Evolutionary conservation across 2,113 vertebrate genomes (phyloP).

Genomic region (Bagarius yarrelli): DNA sequence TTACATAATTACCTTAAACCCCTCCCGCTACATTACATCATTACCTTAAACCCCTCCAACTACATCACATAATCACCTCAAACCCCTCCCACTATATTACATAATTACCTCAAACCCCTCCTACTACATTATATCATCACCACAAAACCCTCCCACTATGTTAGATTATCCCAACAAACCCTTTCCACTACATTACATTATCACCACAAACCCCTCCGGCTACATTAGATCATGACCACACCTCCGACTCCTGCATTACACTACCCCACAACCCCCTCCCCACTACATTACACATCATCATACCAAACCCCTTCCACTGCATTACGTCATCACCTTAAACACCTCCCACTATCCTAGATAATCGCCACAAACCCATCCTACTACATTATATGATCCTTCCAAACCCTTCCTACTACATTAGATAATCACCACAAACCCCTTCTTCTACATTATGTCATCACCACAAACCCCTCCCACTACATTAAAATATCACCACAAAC

Average conservation of each 20-base stretch:
- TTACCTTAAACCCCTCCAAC: background rate
- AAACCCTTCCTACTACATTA: too few species aligned
- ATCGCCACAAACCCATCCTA: too few species aligned
- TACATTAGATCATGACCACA: background rate
- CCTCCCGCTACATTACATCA: background rate
- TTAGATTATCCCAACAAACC: background rate
- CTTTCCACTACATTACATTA: background rate
- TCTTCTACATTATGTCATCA: background rate
- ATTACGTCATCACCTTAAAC: too few species aligned
- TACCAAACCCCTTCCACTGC: too few species aligned
- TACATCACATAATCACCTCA: background rate
- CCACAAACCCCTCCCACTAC: too few species aligned
- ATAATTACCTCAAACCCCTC: too few species aligned
- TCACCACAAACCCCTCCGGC: background rate
- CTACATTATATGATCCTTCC: background rate
- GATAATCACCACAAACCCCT: background rate
- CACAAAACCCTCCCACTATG: background rate
- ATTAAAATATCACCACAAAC: background rate
- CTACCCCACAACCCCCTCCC: background rate
- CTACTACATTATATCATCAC: too few species aligned
- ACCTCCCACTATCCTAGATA: too few species aligned
- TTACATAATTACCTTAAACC: background rate
- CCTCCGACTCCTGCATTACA: background rate
- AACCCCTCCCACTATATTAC: background rate
- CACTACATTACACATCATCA: too few species aligned